A percentile compares a stretch with the other conserved stretches of the same genome.
phyloP scores from a whole-genome alignment of 92 coral and sea anemone species.

The Parazoanthus darwini region DNA sequence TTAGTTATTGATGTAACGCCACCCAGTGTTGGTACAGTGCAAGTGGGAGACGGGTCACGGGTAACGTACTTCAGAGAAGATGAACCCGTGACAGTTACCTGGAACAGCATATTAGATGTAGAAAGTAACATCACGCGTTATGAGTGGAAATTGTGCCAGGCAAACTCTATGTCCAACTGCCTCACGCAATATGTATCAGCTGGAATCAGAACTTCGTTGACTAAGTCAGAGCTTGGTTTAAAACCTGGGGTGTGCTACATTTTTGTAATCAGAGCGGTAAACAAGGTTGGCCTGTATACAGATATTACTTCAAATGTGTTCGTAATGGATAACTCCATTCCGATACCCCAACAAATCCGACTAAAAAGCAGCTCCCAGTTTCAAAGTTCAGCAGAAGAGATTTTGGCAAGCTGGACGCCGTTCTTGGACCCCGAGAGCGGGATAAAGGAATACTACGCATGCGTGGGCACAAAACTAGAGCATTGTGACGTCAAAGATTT shows the following conservation, averaged over 20 bases:
- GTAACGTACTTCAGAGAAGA: constrained; percentile 55
- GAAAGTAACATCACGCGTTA: constrained; percentile 71
- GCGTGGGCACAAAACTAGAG: constrained; percentile 67
- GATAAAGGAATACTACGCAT: constrained; percentile 62
- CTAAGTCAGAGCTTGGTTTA: constrained; percentile 52
- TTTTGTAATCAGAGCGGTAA: constrained; percentile 66
- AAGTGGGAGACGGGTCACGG: constrained; percentile 29
- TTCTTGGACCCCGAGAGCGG: constrained; percentile 69
- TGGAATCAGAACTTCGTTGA: constrained; percentile 52
- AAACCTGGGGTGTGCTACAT: constrained; percentile 64
- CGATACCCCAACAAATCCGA: constrained; percentile 67
- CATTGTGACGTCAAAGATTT: constrained; percentile 65
- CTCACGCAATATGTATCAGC: constrained; percentile 55
- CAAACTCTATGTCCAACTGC: constrained; percentile 44
- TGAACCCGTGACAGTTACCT: constrained; percentile 56
- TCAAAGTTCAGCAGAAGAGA: constrained; percentile 63
- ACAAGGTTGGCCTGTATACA: constrained; percentile 60
- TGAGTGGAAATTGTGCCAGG: constrained; percentile 78
- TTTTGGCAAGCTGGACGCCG: constrained; percentile 77
- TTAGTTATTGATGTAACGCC: constrained; percentile 74
- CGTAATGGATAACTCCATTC: constrained; percentile 54
- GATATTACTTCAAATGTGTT: constrained; percentile 50
- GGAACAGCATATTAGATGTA: constrained; percentile 65
- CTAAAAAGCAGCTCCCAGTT: constrained; percentile 54
- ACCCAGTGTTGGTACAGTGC: constrained; percentile 66